Evolutionary conservation across 1,140 invertebrate genomes (phyloP).

Genomic region (Ips typographus): DNA sequence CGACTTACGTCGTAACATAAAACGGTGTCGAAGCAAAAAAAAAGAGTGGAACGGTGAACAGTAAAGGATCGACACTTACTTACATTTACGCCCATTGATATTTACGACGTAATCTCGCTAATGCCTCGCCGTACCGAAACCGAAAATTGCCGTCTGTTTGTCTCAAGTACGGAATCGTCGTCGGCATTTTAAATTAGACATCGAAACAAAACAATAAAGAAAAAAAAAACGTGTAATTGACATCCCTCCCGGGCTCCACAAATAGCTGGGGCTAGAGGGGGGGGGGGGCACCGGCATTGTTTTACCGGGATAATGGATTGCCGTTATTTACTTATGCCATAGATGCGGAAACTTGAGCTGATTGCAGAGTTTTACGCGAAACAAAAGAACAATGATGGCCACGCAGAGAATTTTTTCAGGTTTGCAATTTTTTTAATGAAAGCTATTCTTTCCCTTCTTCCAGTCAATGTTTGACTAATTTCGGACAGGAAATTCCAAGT

Average conservation of each 20-base stretch:
- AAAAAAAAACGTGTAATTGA: constrained; percentile 15
- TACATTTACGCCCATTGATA: not conserved
- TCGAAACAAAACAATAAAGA: constrained; percentile 22
- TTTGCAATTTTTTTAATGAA: constrained; percentile 19
- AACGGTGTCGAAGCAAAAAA: too few relatives aligned
- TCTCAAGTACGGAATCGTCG: constrained; percentile 17
- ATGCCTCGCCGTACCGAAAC: not conserved
- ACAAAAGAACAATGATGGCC: constrained; percentile 23
- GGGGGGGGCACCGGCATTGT: constrained; percentile 7
- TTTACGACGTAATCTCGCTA: constrained; percentile 5
- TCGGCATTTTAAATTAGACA: constrained; percentile 22
- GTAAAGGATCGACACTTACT: too few relatives aligned
- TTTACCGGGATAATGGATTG: constrained; percentile 26
- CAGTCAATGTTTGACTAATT: constrained; percentile 1
- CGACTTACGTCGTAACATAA: too few relatives aligned
- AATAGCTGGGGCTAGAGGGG: too few relatives aligned
- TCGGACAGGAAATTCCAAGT: not conserved
- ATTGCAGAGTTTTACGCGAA: constrained; percentile 22
- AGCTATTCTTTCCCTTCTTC: constrained; percentile 7
- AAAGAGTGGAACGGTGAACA: too few relatives aligned
- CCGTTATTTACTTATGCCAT: constrained; percentile 28
- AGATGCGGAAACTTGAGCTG: constrained; percentile 26
- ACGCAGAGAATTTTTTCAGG: constrained; percentile 3
- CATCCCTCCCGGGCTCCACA: constrained; percentile 4
- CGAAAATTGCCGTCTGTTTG: not conserved